These are phyloP conservation scores for Ceramica pisi DNA, from an alignment of 2,888 invertebrate species.

Conservation along the genomic window DNA sequence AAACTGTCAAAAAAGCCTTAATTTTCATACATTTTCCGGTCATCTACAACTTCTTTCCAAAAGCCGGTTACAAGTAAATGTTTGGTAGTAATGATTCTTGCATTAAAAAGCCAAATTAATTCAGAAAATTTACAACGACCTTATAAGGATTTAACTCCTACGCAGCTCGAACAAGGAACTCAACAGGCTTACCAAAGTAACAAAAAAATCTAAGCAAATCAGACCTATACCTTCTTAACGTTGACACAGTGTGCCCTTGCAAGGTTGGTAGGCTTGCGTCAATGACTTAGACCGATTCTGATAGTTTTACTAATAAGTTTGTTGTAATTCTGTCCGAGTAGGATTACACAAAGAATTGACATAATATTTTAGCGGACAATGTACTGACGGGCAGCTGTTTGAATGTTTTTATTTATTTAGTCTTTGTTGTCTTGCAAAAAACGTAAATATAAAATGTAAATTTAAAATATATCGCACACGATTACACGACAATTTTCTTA, in stretches of 20 bases:
- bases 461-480: background rate
- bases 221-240: background rate
- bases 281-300: conserved; percentile 12
- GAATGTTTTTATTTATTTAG: background rate
- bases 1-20: too few species aligned
- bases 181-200: background rate
- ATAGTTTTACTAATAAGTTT: conserved; percentile 44
- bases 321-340: conserved; percentile 35
- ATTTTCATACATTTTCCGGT: too few species aligned
- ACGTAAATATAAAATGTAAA: background rate
- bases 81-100: too few species aligned
- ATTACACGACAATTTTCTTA: background rate
- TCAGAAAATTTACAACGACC: too few species aligned
- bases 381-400: background rate
- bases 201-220: background rate
- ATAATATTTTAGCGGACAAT: conserved; percentile 22
- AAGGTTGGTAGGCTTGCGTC: conserved; percentile 5
- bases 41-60: too few species aligned
- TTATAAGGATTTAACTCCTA: background rate
- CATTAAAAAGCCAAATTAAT: too few species aligned
- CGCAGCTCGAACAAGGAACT: conserved; percentile 4
- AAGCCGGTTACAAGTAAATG: too few species aligned
- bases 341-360: conserved; percentile 23
- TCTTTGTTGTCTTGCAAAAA: conserved; percentile 10
- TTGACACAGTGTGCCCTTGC: conserved; percentile 20